Conservation (phyloP, 2,888 invertebrate species). For the Lasioglossum malachurum region DNA sequence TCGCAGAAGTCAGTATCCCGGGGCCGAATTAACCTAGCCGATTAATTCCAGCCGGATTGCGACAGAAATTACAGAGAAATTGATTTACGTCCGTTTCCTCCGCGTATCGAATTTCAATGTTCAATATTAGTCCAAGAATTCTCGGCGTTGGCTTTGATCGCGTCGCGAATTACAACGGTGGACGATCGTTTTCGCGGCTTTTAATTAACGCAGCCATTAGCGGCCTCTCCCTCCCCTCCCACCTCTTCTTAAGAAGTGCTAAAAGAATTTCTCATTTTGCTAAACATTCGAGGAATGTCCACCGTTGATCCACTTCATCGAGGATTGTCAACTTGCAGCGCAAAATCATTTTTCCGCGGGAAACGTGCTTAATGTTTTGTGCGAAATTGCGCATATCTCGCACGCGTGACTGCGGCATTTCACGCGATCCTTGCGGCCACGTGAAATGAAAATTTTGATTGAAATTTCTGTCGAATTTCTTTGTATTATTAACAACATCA, state of each 20-base stretch:
- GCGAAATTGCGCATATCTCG: conserved; percentile 6
- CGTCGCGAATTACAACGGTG: background rate
- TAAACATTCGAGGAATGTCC: conserved; percentile 2
- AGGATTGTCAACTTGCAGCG: background rate
- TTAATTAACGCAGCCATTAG: conserved; percentile 8
- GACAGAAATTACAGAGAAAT: conserved; percentile 13
- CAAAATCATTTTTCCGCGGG: background rate
- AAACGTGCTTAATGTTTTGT: conserved; percentile 2
- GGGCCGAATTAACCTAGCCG: background rate
- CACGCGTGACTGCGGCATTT: conserved; percentile 1
- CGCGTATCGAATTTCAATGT: conserved; percentile 22
- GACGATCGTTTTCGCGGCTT: background rate
- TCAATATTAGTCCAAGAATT: conserved; percentile 23
- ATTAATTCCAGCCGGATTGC: conserved; percentile 7
- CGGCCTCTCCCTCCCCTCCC: accelerated
- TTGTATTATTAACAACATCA: background rate
- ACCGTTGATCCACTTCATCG: background rate
- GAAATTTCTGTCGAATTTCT: background rate
- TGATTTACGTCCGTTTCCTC: conserved; percentile 9
- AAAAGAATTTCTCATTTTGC: conserved; percentile 13
- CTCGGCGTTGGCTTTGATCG: background rate
- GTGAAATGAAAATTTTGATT: background rate
- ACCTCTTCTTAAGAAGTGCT: background rate
- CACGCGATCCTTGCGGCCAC: background rate
- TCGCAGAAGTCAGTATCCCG: background rate